Evolutionary conservation across 2,113 vertebrate genomes (phyloP), one percentile per base, ranked within the genome.

Genomic region (Cyanistes caeruleus): DNA sequence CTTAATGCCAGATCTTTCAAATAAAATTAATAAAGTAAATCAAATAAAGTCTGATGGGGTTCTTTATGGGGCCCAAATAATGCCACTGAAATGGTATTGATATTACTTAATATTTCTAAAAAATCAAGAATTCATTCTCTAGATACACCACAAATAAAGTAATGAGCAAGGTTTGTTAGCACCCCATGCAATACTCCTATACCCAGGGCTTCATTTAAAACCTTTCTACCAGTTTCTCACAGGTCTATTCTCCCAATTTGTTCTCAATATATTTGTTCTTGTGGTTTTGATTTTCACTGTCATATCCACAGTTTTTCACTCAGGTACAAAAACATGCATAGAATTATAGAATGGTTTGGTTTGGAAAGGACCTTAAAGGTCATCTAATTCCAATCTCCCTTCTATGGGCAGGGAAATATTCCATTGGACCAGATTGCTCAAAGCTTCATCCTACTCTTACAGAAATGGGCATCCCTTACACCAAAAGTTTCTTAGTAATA

Each of bases 401-500:
- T 37, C 58, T 35, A 5, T 9, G 31, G 14, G 4, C 7, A 27
- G 3, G 31, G 49, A 56, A 79, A 25, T 5, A 56, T 51, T 80
- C 25, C 28, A 13, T 24, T 78, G 56, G 8, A 24, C 12, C 17
- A 49, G 11, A 15, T 15, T 43, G 11, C 43, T 33, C 49, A 80
- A 51, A 64, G 35, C 2, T 9, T 15, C 51, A 31, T 27, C 27
- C 30, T 48, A 9, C 41, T 31, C 41, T 41, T 49, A 43, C 6
- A 72, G 75, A 80, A 48, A 49, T 22, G 25, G 14, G 11, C 35
- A 43, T 15, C 35, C 3, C 22, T 58, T 43, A 64, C 17, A 31
- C 11, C 21, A 64, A 27, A 35, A 31, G 12, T 27, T 22, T 56
- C 14, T 49, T 64, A 0, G 0, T 30, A 56, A 18, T 37, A 13